Conservation (phyloP, 2,888 invertebrate genomes). For the Trachelus iudaicus region DNA sequence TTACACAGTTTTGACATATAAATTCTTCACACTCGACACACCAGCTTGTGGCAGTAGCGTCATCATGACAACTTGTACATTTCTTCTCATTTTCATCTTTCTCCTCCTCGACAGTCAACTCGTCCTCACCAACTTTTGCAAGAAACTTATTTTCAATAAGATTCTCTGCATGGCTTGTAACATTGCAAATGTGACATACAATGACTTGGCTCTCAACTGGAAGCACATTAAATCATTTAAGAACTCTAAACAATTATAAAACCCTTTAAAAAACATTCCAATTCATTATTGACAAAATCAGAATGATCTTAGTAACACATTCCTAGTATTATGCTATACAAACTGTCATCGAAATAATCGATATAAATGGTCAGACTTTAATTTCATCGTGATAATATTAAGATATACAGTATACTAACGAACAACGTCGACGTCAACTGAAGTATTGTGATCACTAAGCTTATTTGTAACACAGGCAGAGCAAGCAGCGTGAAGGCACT, state of each 20-base stretch:
- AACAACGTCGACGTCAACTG: conserved; percentile 61
- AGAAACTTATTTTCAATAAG: conserved; percentile 89
- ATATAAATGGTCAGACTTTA: background rate
- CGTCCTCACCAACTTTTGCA: conserved; percentile 72
- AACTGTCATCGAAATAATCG: background rate
- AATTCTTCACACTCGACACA: conserved; percentile 92
- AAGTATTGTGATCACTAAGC: conserved; percentile 67
- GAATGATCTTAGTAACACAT: background rate
- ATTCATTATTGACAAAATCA: background rate
- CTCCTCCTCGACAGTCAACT: conserved; percentile 58
- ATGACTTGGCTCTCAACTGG: conserved; percentile 59
- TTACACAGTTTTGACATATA: conserved; percentile 90
- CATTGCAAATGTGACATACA: conserved; percentile 79
- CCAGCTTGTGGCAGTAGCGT: conserved; percentile 85
- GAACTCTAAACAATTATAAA: background rate
- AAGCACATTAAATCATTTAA: conserved; percentile 20
- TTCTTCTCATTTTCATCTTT: conserved; percentile 67
- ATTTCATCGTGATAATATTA: background rate
- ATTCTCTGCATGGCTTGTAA: conserved; percentile 77
- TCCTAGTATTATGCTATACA: background rate
- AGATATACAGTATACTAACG: conserved; percentile 41
- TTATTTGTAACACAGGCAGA: conserved; percentile 79
- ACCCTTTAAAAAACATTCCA: background rate
- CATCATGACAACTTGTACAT: conserved; percentile 90
- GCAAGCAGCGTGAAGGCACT: conserved; percentile 90